These are phyloP conservation scores for Bufo gargarizans DNA, from an alignment of 2,113 vertebrate genomes.

Conservation along the genomic window DNA sequence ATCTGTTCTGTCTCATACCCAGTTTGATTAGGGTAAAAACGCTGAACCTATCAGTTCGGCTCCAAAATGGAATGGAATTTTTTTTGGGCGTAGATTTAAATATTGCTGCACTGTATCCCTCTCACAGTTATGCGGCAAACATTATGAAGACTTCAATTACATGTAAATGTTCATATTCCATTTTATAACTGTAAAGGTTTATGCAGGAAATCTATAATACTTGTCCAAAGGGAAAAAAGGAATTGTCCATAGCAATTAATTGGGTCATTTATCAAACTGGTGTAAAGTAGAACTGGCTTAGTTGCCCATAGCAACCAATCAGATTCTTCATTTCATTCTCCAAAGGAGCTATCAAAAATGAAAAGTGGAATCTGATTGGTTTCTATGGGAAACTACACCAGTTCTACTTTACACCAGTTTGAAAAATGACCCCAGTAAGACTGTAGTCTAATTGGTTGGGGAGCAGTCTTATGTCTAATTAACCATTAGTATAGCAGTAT, in stretches of 20 bases:
- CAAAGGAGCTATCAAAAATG: too few relatives aligned
- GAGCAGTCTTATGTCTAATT: too few relatives aligned
- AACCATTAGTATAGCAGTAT: too few relatives aligned
- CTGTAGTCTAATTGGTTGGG: background rate
- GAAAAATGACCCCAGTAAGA: too few relatives aligned
- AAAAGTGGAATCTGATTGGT: too few relatives aligned
- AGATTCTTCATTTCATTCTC: too few relatives aligned
- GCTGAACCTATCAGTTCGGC: background rate
- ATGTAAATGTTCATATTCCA: background rate
- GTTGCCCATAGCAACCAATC: too few relatives aligned
- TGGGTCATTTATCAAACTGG: too few relatives aligned
- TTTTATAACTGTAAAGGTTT: background rate
- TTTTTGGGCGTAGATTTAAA: background rate
- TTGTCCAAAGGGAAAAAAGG: background rate
- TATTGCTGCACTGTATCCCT: background rate
- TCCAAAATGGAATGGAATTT: background rate
- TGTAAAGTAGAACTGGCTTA: too few relatives aligned
- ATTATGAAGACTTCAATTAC: background rate
- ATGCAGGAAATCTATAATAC: background rate
- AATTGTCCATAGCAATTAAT: background rate
- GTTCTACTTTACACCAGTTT: too few relatives aligned
- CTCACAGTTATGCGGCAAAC: background rate
- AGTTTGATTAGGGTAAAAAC: slow-evolving; percentile 13
- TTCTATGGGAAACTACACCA: too few relatives aligned
- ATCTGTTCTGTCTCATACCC: slow-evolving; percentile 20